phyloP scores from a whole-genome alignment of 2,113 vertebrate genomes.

The Neomonachus schauinslandi region DNA sequence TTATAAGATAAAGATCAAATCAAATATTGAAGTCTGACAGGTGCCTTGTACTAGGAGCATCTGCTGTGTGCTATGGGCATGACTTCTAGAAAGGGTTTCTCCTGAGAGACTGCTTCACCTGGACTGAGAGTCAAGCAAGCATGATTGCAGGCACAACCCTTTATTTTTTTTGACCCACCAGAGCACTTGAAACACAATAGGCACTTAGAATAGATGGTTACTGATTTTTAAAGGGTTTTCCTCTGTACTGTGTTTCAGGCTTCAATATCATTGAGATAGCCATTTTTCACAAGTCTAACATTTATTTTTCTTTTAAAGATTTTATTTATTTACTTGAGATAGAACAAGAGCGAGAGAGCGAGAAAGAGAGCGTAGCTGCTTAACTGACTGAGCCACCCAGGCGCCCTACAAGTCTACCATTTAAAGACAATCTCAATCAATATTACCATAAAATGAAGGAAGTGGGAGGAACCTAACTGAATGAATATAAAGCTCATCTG shows the following conservation, averaged over 20 bases:
- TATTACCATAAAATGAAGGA: neutral
- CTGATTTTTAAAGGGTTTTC: neutral
- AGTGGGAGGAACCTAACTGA: neutral
- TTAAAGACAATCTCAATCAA: neutral
- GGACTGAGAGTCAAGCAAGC: no score
- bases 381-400: no score
- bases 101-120: neutral
- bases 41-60: neutral
- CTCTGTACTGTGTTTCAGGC: neutral
- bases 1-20: conserved; percentile 27
- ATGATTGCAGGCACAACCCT: neutral
- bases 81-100: neutral
- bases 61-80: accelerated
- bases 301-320: neutral
- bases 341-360: neutral
- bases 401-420: neutral
- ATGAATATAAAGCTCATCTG: neutral
- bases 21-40: neutral
- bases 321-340: neutral
- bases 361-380: no score
- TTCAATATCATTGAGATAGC: neutral
- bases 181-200: neutral
- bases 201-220: neutral
- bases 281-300: neutral
- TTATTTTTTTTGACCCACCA: neutral